Base-by-base conservation (phyloP, 2,113 vertebrate species). In the Apeltes quadracus region DNA sequence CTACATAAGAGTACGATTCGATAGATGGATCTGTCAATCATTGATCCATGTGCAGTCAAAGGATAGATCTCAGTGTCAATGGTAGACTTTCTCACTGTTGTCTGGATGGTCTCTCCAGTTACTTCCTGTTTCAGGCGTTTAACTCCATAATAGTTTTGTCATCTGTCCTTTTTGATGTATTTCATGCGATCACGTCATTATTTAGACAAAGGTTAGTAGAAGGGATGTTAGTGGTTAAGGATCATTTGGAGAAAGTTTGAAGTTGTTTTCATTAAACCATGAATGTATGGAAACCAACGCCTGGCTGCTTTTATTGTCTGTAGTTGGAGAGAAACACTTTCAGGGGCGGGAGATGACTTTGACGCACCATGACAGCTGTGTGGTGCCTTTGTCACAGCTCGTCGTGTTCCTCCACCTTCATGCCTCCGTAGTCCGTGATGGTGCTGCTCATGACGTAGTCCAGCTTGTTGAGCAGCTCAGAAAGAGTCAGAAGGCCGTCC, bases 341-440 rank as follows among this genome's bases (percentile, higher is more conserved):
- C 12, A 14, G 1, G 9, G 3, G 7, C 22, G 1, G 3, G 9
- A 20, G 44, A 39, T 20, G 3, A 7, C 15, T 41, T 22, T 44
- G 15, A 13, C 20, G 36, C 15, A 22, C 16, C 2, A 23, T 56
- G 7, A 36, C 12, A 48, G 4, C 25, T 8, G n/a, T 56, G 27
- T 29, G 14, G 27, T 4, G 20, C 0, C 4, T 3, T 6, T 36
- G 34, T 91, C 64, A 94, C 23, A 94, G 84, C 53, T 94, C 93
- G 25, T 94, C 93, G 6, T 92, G 93, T 1, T 57, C 81, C 0
- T 76, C 79, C 48, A 86, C 66, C 54, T 65, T 67, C 86, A 94
- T 86, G n/a, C 55, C 81, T 32, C 94, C 94, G 15, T 87, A 95
- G 79, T 95, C 93, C 0, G 93, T 94, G 54, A 94, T 84, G 43